Evolutionary conservation across 1,140 invertebrate genomes (phyloP), one percentile per base, ranked within the genome.

Genomic region (Eumeta japonica): DNA sequence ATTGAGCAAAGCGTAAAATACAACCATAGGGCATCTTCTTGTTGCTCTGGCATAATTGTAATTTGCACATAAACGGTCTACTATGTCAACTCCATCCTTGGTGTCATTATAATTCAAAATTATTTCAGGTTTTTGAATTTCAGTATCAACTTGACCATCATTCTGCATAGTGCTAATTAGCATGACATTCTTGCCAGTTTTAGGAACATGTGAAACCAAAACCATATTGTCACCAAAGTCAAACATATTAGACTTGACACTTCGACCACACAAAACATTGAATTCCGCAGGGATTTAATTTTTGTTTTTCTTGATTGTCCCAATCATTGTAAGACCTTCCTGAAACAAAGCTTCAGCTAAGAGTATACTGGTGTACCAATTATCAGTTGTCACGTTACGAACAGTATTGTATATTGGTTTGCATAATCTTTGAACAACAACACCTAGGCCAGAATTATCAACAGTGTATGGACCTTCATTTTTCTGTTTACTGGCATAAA

Each of bases 261-360:
- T 24, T 5, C 20, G 20, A 24, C 20, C 20, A 24, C n/a, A n/a
- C n/a, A 24, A 7, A 7, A 24, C 20, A 24, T 24, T 24, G 20
- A 24, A 24, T 7, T 24, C 20, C 5, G 20, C 20, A n/a, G 20
- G 20, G n/a, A 24, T 24, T 24, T 24, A 5, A 7, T 24, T 24
- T n/a, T 24, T 24, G n/a, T 24, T 24, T 24, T 24, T 24, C 20
- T n/a, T 24, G 20, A 24, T 24, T 24, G 20, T 24, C n/a, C 20
- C 20, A n/a, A n/a, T n/a, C n/a, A n/a, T n/a, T n/a, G n/a, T n/a
- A n/a, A n/a, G n/a, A n/a, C n/a, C n/a, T n/a, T n/a, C n/a, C n/a
- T 24, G 20, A 5, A 24, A n/a, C 20, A 24, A n/a, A 7, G 20
- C 20, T 24, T 24, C 20, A 24, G 20, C 20, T 24, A 24, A 5